Base-by-base conservation (phyloP, 2,113 vertebrate species). In the Regulus satrapa region DNA sequence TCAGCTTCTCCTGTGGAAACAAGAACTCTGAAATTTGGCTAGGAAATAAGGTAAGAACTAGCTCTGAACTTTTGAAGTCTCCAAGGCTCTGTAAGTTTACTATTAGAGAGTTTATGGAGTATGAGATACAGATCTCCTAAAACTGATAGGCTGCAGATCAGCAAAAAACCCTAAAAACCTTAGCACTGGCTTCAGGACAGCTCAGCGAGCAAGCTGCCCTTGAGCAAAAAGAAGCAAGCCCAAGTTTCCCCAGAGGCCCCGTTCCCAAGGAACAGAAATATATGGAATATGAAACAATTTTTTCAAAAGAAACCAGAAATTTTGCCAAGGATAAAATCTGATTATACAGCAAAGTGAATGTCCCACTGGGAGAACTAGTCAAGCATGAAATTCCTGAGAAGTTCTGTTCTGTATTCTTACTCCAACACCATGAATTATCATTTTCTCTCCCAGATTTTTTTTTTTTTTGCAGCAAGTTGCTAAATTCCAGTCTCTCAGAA, bases 251-350 rank as follows among this genome's bases (percentile, higher is more conserved):
- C 63, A 52, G 26, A 5, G 54, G 43, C 16, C 51, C 24, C 12
- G 2, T 54, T 96, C 80, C 69, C 54, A 51, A 85, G 54, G 78
- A 95, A 49, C 6, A 43, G 51, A 73, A 77, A 9, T 7, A 66
- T 71, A 77, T 1, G 8, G 36, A 93, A 88, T 62, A 88, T 8
- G 40, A 69, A 93, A 77, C 6, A 12, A 2, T 66, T 69, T 76
- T 86, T 81, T 67, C 61, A 82, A 82, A 88, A 72, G 28, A 92
- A 90, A 73, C 6, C 18, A 88, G 63, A 91, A 85, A 18, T 92
- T 90, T 89, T 79, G 78, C 82, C 90, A 94, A 87, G 69, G 52
- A 87, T 89, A 81, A 95, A 91, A 95, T 86, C 80, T 92, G 68
- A 84, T 91, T 94, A 75, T 29, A 87, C 36, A 77, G 63, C 45